A percentile compares a stretch with the other conserved stretches of the same genome.
These are phyloP conservation scores for Psittacara wagleri DNA, from an alignment of 2,113 vertebrate species.

Conservation along the genomic window DNA sequence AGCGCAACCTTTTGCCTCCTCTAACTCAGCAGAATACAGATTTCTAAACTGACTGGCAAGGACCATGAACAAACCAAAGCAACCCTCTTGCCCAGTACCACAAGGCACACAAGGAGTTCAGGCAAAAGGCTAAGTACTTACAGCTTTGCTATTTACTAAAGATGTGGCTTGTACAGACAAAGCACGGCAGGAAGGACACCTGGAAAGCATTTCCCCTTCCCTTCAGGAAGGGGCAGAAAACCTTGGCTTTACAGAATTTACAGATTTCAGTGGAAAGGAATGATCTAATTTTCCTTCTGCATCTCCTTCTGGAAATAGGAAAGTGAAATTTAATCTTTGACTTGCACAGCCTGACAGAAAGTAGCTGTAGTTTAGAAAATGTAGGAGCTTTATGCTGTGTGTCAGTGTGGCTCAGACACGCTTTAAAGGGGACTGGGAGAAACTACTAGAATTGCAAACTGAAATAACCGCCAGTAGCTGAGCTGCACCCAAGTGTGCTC, in stretches of 20 bases:
- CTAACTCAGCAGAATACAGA: background rate
- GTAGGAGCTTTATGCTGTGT: background rate
- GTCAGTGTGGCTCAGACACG: background rate
- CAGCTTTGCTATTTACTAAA: background rate
- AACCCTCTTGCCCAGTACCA: background rate
- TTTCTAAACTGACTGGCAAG: background rate
- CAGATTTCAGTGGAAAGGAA: conserved; percentile 25
- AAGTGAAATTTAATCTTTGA: background rate
- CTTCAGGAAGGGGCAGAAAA: conserved; percentile 28
- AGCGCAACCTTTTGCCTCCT: background rate
- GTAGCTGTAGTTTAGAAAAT: conserved; percentile 17
- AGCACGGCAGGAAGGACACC: conserved; percentile 29
- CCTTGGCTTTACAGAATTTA: conserved; percentile 7
- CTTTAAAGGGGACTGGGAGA: background rate
- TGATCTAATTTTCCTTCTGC: conserved; percentile 1
- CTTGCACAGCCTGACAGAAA: background rate
- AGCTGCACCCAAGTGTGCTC: background rate
- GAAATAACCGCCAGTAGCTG: background rate
- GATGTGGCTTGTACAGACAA: conserved; percentile 10
- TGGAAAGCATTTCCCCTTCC: conserved; percentile 56
- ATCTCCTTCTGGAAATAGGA: conserved; percentile 23
- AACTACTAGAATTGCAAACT: background rate
- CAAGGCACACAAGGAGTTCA: background rate
- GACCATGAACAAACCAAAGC: background rate
- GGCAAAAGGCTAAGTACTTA: background rate